phyloP scores from a whole-genome alignment of 2,797 vertebrate genomes.

The Kryptopterus vitreolus region DNA sequence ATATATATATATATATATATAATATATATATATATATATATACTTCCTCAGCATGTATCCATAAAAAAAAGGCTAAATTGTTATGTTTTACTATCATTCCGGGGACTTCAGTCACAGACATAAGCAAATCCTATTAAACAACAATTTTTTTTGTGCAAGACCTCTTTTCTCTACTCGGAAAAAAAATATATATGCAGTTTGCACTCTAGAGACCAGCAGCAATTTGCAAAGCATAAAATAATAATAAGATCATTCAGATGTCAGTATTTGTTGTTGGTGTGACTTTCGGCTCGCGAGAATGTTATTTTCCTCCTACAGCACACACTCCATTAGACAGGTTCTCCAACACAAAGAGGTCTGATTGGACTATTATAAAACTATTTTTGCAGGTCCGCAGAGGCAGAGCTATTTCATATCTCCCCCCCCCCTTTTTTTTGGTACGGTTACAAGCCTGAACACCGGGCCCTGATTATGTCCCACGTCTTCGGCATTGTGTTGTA shows the following conservation, averaged over 20 bases:
- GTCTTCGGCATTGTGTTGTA: background rate
- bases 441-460: conserved; percentile 29
- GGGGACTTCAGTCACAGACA: conserved; percentile 5
- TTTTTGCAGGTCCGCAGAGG: conserved; percentile 30
- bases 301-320: conserved; percentile 23
- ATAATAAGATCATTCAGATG: conserved; percentile 36
- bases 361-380: conserved; percentile 39
- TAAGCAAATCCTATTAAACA: conserved; percentile 18
- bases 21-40: background rate
- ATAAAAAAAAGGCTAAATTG: background rate
- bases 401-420: conserved; percentile 11
- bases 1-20: too few relatives aligned
- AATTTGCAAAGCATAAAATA: conserved; percentile 45
- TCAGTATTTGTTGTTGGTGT: conserved; percentile 42
- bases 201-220: conserved; percentile 32
- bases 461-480: conserved; percentile 18
- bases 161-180: conserved; percentile 19
- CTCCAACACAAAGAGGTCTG: conserved; percentile 33
- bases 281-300: conserved; percentile 28
- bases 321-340: conserved; percentile 46
- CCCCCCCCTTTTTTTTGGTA: conserved; percentile 18
- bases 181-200: conserved; percentile 32
- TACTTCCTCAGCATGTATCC: background rate
- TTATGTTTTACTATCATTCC: background rate
- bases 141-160: conserved; percentile 3